Percentiles rank a stretch among this genome's conserved stretches.
Evolutionary conservation across 2,797 vertebrate genomes (phyloP).

Genomic region (Denticeps clupeoides): DNA sequence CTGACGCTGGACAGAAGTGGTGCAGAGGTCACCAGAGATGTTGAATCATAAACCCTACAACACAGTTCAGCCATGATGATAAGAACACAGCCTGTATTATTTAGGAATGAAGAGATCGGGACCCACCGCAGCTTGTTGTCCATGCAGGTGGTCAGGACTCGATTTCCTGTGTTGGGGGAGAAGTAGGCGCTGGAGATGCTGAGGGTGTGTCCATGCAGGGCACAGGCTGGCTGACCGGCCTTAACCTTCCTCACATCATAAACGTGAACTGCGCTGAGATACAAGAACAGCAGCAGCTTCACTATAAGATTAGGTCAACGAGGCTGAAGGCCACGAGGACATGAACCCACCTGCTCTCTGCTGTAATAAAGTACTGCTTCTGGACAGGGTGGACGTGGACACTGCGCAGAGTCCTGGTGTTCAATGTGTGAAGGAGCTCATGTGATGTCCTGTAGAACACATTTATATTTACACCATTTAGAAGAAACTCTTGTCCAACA

Average conservation of each 20-base stretch:
- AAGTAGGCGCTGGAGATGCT: conserved; percentile 71
- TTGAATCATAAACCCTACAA: conserved; percentile 72
- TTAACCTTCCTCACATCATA: conserved; percentile 70
- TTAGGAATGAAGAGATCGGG: too few relatives aligned
- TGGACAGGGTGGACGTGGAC: conserved; percentile 71
- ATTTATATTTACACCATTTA: neutral
- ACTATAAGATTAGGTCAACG: too few relatives aligned
- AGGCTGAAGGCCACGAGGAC: too few relatives aligned
- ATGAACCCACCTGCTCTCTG: conserved; percentile 61
- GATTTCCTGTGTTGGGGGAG: conserved; percentile 71
- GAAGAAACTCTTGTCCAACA: too few relatives aligned
- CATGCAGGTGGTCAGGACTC: conserved; percentile 68
- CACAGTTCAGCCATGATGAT: too few relatives aligned
- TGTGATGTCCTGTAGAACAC: conserved; percentile 37
- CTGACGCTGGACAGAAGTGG: conserved; percentile 49
- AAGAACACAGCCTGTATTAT: too few relatives aligned
- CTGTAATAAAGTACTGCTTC: conserved; percentile 67
- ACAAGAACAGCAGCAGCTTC: too few relatives aligned
- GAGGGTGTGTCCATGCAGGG: conserved; percentile 53
- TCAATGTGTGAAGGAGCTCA: conserved; percentile 51
- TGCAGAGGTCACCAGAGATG: conserved; percentile 31
- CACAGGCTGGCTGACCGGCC: conserved; percentile 47
- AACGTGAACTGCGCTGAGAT: conserved; percentile 51
- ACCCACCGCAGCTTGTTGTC: conserved; percentile 72
- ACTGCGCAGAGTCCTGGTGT: conserved; percentile 49